Percentiles rank a stretch among this genome's conserved stretches.
Conservation (phyloP, 2,888 invertebrate genomes). For the Orchesella flavescens region DNA sequence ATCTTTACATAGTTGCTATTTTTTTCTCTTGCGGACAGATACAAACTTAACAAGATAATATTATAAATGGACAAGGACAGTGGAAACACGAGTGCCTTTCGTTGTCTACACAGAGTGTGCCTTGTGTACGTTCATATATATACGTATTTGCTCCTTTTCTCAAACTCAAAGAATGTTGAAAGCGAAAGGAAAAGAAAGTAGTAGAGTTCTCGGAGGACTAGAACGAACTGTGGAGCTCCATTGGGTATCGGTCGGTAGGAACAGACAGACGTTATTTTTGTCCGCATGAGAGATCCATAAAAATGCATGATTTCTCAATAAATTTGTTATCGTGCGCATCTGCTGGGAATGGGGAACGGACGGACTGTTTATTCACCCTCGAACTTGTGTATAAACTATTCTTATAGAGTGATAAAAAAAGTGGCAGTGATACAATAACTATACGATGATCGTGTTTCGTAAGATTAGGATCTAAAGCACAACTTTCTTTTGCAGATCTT, state of each 20-base stretch:
- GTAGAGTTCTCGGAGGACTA: conserved; percentile 6
- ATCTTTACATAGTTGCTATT: conserved; percentile 27
- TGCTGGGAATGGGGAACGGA: not conserved
- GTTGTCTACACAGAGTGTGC: not conserved
- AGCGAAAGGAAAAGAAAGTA: conserved; percentile 25
- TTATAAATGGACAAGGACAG: conserved; percentile 44
- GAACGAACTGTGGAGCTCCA: conserved; percentile 19
- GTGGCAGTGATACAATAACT: not conserved
- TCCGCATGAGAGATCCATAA: conserved; percentile 53
- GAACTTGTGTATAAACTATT: not conserved
- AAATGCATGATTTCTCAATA: conserved; percentile 58
- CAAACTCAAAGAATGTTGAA: conserved; percentile 18
- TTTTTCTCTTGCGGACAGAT: conserved; percentile 33
- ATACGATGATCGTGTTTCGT: not conserved
- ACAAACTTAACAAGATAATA: conserved; percentile 51
- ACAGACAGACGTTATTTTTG: conserved; percentile 31
- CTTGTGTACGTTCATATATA: not conserved
- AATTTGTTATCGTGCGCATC: conserved; percentile 46
- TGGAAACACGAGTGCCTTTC: not conserved
- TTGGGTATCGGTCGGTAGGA: conserved; percentile 41
- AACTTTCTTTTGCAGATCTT: too few relatives aligned
- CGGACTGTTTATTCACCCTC: not conserved
- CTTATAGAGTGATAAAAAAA: too few relatives aligned
- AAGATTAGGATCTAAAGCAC: not conserved
- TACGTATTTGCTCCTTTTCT: not conserved